A percentile compares a stretch with the other conserved stretches of the same genome.
These are phyloP conservation scores for Polydrusus tereticollis DNA, from an alignment of 2,888 invertebrate species.

Conservation along the genomic window DNA sequence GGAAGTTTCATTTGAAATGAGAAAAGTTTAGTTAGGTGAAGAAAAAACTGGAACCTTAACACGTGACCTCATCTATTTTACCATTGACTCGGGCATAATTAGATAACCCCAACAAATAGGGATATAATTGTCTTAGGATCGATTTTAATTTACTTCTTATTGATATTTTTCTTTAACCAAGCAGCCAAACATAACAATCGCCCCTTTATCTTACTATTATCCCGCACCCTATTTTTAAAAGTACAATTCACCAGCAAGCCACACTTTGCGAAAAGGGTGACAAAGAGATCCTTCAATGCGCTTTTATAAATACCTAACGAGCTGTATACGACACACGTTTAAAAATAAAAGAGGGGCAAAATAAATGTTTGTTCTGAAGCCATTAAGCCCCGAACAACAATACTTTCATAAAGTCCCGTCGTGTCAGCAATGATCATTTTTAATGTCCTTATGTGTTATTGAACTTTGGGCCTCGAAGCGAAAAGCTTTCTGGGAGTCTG, in stretches of 20 bases:
- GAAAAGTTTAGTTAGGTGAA: too few relatives aligned
- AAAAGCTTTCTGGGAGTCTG: neutral
- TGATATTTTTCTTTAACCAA: neutral
- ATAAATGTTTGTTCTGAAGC: constrained; percentile 39
- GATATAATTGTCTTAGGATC: too few relatives aligned
- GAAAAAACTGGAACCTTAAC: too few relatives aligned
- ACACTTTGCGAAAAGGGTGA: constrained; percentile 14
- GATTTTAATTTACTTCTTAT: too few relatives aligned
- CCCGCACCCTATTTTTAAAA: constrained; percentile 16
- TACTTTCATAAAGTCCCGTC: constrained; percentile 31
- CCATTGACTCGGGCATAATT: too few relatives aligned
- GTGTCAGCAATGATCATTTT: constrained; percentile 19
- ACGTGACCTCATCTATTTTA: too few relatives aligned
- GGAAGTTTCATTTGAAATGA: too few relatives aligned
- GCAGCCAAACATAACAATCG: neutral
- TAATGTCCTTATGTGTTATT: constrained; percentile 18
- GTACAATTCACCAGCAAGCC: constrained; percentile 1
- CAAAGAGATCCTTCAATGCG: constrained; percentile 23
- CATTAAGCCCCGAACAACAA: constrained; percentile 38
- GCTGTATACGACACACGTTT: constrained; percentile 34
- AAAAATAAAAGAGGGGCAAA: constrained; percentile 22
- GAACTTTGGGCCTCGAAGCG: neutral
- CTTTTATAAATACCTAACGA: constrained; percentile 42
- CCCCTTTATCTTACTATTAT: neutral
- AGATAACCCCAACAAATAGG: too few relatives aligned